Conservation (phyloP, 2,113 vertebrate genomes). For the Hippocampus abdominalis region DNA sequence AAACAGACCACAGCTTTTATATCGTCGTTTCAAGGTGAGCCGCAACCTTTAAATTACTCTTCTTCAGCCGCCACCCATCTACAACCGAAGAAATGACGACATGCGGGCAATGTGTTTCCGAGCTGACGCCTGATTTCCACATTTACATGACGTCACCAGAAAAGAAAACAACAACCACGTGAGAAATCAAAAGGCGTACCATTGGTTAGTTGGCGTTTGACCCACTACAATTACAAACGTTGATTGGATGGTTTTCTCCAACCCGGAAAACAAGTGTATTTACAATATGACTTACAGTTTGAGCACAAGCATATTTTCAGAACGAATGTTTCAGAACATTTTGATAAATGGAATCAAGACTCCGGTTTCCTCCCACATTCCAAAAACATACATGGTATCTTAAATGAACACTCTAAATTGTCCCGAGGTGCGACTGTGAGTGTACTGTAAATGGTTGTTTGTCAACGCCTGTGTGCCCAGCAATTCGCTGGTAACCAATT, state of each 20-base stretch:
- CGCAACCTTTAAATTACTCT: not conserved
- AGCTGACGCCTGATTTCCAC: conserved; percentile 14
- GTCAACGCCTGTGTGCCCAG: no score
- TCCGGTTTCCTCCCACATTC: not conserved
- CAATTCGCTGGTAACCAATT: no score
- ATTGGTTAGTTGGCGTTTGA: conserved; percentile 46
- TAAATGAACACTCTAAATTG: no score
- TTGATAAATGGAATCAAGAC: not conserved
- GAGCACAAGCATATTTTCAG: not conserved
- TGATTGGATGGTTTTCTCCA: conserved; percentile 55
- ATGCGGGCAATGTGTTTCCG: not conserved
- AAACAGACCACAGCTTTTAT: conserved; percentile 35
- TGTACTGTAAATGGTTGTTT: no score
- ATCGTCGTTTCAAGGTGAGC: conserved; percentile 2
- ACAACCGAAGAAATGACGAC: not conserved
- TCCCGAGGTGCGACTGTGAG: no score
- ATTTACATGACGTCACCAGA: not conserved
- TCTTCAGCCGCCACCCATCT: not conserved
- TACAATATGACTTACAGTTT: not conserved
- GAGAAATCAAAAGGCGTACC: not conserved
- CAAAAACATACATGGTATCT: no score
- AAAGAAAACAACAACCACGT: conserved; percentile 59
- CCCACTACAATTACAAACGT: conserved; percentile 6
- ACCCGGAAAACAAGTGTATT: not conserved
- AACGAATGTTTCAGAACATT: no score